Evolutionary conservation across 2,888 invertebrate genomes (phyloP).

Genomic region (Entomobrya proxima): DNA sequence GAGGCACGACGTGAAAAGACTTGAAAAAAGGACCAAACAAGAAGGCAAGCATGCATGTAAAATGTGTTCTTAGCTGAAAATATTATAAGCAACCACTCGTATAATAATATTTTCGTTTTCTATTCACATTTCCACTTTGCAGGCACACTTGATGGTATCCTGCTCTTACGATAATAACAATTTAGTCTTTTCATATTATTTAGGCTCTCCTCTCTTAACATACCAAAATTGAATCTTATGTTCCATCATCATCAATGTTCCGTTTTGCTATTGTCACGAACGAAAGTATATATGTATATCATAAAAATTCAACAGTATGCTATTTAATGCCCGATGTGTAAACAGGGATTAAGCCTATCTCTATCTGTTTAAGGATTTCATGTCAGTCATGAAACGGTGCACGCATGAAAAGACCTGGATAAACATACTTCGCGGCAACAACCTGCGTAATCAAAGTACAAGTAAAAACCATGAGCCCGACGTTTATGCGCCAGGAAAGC

Average conservation of each 20-base stretch:
- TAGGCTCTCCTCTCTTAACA: slow-evolving; percentile 26
- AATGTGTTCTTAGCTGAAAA: background rate
- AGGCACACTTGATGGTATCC: slow-evolving; percentile 40
- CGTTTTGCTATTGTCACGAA: slow-evolving; percentile 19
- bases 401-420: slow-evolving; percentile 31
- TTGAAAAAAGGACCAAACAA: slow-evolving; percentile 10
- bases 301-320: background rate
- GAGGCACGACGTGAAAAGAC: slow-evolving; percentile 54
- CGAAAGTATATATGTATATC: background rate
- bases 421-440: background rate
- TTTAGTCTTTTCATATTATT: slow-evolving; percentile 39
- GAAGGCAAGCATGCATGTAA: slow-evolving; percentile 38
- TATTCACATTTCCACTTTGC: slow-evolving; percentile 29
- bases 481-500: too few species aligned
- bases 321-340: background rate
- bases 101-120: slow-evolving; percentile 12
- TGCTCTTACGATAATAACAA: slow-evolving; percentile 40
- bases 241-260: slow-evolving; percentile 38
- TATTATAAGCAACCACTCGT: slow-evolving; percentile 17
- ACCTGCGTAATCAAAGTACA: background rate
- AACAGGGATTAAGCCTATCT: background rate
- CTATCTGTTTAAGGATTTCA: background rate
- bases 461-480: background rate
- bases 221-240: slow-evolving; percentile 42
- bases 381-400: slow-evolving; percentile 15